phyloP scores from a whole-genome alignment of 2,113 vertebrate species.

The Otolemur garnettii region DNA sequence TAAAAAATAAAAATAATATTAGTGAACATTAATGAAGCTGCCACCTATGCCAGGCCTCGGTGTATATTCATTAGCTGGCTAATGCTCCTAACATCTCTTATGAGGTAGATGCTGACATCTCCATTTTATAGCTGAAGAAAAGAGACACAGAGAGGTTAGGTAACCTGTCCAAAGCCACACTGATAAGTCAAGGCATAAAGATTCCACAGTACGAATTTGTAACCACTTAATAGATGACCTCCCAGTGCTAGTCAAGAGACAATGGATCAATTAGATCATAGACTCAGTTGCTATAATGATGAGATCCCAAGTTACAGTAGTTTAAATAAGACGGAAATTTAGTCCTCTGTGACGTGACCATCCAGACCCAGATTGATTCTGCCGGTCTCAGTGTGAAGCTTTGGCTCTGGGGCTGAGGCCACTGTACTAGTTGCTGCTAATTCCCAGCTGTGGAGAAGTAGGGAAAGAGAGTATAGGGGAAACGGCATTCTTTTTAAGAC shows the following conservation, averaged over 20 bases:
- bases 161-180: not conserved
- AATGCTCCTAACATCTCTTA: not conserved
- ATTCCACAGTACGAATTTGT: not conserved
- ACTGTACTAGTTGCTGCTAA: not conserved
- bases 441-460: not conserved
- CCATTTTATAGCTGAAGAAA: conserved; percentile 4
- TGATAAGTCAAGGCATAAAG: not conserved
- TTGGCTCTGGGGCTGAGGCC: not conserved
- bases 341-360: not conserved
- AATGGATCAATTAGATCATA: not conserved
- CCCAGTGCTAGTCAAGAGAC: not conserved
- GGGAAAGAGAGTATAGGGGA: not conserved
- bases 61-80: not conserved
- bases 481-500: not conserved
- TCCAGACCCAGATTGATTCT: not conserved
- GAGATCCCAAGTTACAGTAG: too few relatives aligned
- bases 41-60: not conserved
- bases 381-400: not conserved
- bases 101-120: not conserved
- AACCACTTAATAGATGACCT: not conserved
- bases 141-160: not conserved
- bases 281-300: not conserved
- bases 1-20: not conserved
- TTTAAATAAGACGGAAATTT: not conserved
- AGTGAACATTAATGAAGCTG: not conserved